Evolutionary conservation across 30 jellyfish, hydroid and myxozoan genomes (phyloP), one percentile per base, ranked within the genome.

Genomic region (Cassiopea andromeda): DNA sequence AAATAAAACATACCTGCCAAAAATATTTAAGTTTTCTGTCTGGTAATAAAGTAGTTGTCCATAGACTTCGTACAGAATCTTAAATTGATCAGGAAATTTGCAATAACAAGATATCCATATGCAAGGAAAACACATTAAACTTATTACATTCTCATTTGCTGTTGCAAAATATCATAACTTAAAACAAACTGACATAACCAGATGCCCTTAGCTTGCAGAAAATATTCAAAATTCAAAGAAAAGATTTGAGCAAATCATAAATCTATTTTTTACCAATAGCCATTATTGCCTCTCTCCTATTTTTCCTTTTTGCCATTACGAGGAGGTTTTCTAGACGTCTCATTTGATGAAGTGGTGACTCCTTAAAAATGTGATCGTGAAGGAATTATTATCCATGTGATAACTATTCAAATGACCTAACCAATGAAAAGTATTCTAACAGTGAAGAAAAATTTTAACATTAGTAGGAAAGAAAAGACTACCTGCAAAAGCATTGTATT

Each of bases 261-360:
- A 54, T 3, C 7, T 19, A 70, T 18, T 6, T 70, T 91, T 58
- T 73, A 96, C 99, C 99, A 70, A 92, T 75, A 18, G 99, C 99
- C 89, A 89, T 88, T 15, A 96, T 81, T 8, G 98, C 97, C 88
- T 96, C 99, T 88, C 99, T 58, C 84, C 97, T 96, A 69, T 96
- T 94, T 78, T 93, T 96, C 92, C 91, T 96, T 90, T 96, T 91
- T 19, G 99, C 86, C 99, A 96, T 91, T 49, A 94, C 16, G 83
- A 96, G 66, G 46, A 96, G 93, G 61, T 97, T 91, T 60, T 96
- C 97, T 13, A 96, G 87, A 49, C 98, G 83, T 66, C 77, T 89
- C 82, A 83, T 73, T 72, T 92, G 90, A 83, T 96, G 99, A 47
- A 96, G 88, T 15, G 98, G 97, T 1, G 99, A 88, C 49, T 96